phyloP scores from a whole-genome alignment of 2,888 invertebrate species.

The Pomacea canaliculata region DNA sequence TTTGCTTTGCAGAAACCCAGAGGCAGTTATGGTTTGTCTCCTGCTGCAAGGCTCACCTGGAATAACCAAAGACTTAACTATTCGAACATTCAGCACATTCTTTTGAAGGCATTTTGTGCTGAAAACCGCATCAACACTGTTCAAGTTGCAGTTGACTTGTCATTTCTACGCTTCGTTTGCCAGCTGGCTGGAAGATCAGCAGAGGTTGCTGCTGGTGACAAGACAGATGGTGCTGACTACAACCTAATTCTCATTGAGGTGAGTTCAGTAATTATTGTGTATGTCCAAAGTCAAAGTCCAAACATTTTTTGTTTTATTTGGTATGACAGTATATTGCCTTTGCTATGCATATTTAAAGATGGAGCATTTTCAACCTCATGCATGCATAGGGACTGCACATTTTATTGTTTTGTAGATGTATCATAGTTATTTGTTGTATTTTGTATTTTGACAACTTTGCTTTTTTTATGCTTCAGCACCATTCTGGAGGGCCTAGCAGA shows the following conservation, averaged over 20 bases:
- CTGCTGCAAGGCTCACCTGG: conserved; percentile 3
- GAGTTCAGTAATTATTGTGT: background rate
- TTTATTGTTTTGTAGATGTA: too few species aligned
- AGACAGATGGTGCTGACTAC: conserved; percentile 2
- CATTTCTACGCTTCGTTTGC: conserved; percentile 7
- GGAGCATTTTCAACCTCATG: too few species aligned
- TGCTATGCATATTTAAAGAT: background rate
- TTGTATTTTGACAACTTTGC: background rate
- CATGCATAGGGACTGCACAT: too few species aligned
- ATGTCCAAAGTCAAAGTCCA: background rate
- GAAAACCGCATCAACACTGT: conserved; percentile 18
- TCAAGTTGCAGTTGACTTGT: background rate
- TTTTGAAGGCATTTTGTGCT: conserved; percentile 21
- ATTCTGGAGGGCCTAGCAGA: background rate
- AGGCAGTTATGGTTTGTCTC: conserved; percentile 18
- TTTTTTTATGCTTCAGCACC: conserved; percentile 6
- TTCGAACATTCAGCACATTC: conserved; percentile 17
- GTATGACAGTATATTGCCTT: background rate
- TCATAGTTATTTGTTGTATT: background rate
- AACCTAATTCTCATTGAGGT: conserved; percentile 16
- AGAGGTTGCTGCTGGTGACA: too few species aligned
- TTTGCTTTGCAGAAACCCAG: conserved; percentile 12
- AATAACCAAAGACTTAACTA: background rate
- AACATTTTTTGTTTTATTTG: background rate
- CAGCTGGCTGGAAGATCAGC: conserved; percentile 12